Percentiles rank a stretch among this genome's conserved stretches.
Evolutionary conservation across 2,888 invertebrate species (phyloP).

Genomic region (Ernsta delagoae): DNA sequence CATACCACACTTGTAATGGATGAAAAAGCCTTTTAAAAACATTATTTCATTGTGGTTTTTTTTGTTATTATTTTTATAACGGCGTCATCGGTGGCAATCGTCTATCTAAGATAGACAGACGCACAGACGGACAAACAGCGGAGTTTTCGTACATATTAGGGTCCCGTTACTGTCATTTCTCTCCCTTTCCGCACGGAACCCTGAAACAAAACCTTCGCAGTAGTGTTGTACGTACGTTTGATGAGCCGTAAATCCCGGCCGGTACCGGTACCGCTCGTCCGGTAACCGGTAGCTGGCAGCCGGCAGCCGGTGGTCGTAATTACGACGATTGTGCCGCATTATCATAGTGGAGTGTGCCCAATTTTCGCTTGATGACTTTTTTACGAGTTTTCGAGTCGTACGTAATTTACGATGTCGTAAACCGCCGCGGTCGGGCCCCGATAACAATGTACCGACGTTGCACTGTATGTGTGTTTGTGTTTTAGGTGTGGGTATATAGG

Average conservation of each 20-base stretch:
- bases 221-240: conserved; percentile 35
- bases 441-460: conserved; percentile 48
- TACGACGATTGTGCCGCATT: conserved; percentile 73
- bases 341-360: conserved; percentile 78
- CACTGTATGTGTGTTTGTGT: conserved; percentile 35
- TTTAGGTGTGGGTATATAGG: too few species aligned
- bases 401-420: conserved; percentile 76
- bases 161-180: too few species aligned
- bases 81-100: too few species aligned
- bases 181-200: too few species aligned
- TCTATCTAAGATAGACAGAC: too few species aligned
- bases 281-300: background rate
- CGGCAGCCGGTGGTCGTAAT: conserved; percentile 50
- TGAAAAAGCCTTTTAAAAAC: too few species aligned
- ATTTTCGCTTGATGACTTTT: conserved; percentile 80
- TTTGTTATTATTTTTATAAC: too few species aligned
- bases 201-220: too few species aligned
- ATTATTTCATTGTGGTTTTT: too few species aligned
- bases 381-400: conserved; percentile 77
- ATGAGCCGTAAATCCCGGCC: conserved; percentile 50
- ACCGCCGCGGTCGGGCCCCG: conserved; percentile 46
- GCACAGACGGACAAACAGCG: too few species aligned
- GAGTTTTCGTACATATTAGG: too few species aligned
- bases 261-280: background rate
- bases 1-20: too few species aligned